Evolutionary conservation across 2,888 invertebrate species (phyloP).

Genomic region (Leptinotarsa rubiginosa): DNA sequence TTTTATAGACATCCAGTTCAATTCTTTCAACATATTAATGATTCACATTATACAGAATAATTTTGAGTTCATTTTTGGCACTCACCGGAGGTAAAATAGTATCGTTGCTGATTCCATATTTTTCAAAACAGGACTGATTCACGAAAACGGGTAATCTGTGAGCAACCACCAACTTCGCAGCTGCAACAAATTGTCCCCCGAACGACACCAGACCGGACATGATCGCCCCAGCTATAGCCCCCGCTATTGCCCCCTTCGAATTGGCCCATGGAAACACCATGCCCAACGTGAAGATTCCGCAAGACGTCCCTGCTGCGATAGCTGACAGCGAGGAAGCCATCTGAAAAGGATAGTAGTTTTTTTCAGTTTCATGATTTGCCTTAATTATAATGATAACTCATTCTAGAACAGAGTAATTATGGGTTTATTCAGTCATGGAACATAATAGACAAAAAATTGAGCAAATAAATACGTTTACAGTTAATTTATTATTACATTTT

Average conservation of each 20-base stretch:
- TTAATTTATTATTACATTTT: no score
- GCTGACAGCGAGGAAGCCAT: slow-evolving; percentile 83
- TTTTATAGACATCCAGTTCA: no score
- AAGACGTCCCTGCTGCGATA: slow-evolving; percentile 84
- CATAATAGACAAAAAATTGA: no score
- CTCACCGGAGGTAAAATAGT: slow-evolving; percentile 62
- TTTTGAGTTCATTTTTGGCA: background rate
- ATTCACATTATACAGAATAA: no score
- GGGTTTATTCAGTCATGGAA: no score
- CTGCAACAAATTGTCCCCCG: slow-evolving; percentile 76
- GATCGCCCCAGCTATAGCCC: slow-evolving; percentile 73
- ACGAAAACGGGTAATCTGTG: slow-evolving; percentile 70
- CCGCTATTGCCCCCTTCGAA: slow-evolving; percentile 73
- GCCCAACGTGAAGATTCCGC: slow-evolving; percentile 85
- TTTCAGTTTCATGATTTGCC: background rate
- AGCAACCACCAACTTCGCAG: slow-evolving; percentile 71
- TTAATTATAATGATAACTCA: no score
- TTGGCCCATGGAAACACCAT: slow-evolving; percentile 87
- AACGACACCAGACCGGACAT: slow-evolving; percentile 75
- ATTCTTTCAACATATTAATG: no score
- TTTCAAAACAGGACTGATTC: slow-evolving; percentile 62
- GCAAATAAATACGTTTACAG: no score
- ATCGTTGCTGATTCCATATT: slow-evolving; percentile 54
- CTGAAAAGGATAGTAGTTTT: slow-evolving; percentile 57
- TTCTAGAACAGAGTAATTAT: no score